Evolutionary conservation across 2,888 invertebrate genomes (phyloP).

Genomic region (Magallana nippona): DNA sequence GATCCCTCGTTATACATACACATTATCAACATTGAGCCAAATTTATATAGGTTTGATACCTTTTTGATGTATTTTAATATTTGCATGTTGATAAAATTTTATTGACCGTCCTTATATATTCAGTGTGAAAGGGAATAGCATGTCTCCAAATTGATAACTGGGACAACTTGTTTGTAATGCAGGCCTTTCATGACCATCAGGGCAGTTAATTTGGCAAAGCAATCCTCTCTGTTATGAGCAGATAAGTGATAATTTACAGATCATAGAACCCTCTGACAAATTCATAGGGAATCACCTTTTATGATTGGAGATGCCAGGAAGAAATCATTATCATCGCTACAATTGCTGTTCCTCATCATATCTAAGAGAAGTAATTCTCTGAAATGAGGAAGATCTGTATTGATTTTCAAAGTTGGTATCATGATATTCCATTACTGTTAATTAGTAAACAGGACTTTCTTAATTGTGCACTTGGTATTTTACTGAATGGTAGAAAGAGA

Average conservation of each 20-base stretch:
- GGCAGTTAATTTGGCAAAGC: neutral
- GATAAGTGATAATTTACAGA: conserved; percentile 17
- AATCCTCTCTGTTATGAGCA: neutral
- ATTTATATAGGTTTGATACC: no score
- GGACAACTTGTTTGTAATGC: neutral
- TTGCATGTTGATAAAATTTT: no score
- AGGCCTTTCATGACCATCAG: neutral
- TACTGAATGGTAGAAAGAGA: no score
- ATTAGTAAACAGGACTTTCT: neutral
- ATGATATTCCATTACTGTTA: conserved; percentile 18
- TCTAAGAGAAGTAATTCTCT: neutral
- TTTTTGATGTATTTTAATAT: no score
- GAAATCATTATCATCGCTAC: conserved; percentile 8
- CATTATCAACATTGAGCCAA: no score
- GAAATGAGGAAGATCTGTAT: conserved; percentile 3
- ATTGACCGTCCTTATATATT: no score
- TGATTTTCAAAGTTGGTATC: conserved; percentile 19
- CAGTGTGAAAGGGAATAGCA: no score
- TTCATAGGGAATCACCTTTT: conserved; percentile 1
- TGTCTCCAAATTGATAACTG: no score
- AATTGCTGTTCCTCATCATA: conserved; percentile 13
- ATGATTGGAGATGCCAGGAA: neutral
- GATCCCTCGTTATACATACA: no score
- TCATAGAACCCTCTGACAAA: neutral
- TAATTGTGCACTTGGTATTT: no score